phyloP scores from a whole-genome alignment of 2,797 vertebrate genomes.

The Squalus acanthias region DNA sequence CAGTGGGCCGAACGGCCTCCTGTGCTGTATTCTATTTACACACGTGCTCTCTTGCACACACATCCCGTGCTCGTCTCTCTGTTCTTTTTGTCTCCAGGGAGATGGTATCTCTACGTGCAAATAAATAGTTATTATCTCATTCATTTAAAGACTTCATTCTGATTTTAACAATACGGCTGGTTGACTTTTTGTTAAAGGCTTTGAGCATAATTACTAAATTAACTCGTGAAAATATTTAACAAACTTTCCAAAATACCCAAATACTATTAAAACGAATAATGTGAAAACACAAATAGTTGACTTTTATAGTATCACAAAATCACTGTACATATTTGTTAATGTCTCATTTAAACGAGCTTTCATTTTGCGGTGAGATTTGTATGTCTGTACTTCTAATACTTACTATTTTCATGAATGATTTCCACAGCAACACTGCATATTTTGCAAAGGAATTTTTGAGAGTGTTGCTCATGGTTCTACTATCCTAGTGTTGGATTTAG shows the following conservation, averaged over 20 bases:
- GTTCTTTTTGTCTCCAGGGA: not conserved
- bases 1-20: too few relatives aligned
- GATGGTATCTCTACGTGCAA: not conserved
- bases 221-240: not conserved
- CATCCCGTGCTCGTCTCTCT: not conserved
- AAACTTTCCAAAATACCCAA: not conserved
- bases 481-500: too few relatives aligned
- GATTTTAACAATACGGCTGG: not conserved
- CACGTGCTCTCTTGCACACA: not conserved
- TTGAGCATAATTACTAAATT: not conserved
- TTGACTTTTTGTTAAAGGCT: not conserved
- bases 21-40: not conserved
- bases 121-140: not conserved
- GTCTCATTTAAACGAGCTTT: not conserved
- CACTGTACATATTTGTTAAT: not conserved
- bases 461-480: not conserved
- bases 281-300: not conserved
- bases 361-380: not conserved
- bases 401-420: not conserved
- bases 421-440: not conserved
- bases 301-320: not conserved
- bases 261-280: not conserved
- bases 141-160: not conserved
- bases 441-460: not conserved
- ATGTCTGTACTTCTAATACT: not conserved